These are phyloP conservation scores for Aurelia aurita complex sp. Pacific DNA, from an alignment of 30 jellyfish, hydroid and myxozoan genomes.

Conservation along the genomic window DNA sequence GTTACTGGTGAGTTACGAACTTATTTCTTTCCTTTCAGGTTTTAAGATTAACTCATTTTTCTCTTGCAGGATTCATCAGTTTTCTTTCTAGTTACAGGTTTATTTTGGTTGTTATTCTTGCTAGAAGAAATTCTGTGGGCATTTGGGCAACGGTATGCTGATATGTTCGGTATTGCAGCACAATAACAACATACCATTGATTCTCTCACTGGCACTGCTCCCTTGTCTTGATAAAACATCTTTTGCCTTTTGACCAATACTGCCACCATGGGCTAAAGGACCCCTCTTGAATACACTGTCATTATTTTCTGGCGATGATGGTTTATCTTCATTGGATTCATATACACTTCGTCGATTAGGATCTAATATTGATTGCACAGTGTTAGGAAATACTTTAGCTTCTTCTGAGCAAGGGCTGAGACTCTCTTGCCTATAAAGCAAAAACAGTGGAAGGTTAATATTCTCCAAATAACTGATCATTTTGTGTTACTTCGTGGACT, in stretches of 20 bases:
- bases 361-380: background rate
- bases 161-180: too few relatives aligned
- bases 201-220: conserved; percentile 60
- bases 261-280: conserved; percentile 31
- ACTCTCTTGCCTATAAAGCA: conserved; percentile 38
- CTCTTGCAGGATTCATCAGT: too few relatives aligned
- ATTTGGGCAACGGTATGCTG: too few relatives aligned
- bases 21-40: too few relatives aligned
- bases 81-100: too few relatives aligned
- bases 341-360: background rate
- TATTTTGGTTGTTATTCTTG: too few relatives aligned
- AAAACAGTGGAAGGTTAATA: too few relatives aligned
- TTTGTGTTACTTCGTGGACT: too few relatives aligned
- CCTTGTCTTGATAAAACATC: conserved; percentile 60
- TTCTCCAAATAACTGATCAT: too few relatives aligned
- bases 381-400: background rate
- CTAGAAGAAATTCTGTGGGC: too few relatives aligned
- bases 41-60: too few relatives aligned
- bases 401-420: conserved; percentile 23
- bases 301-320: background rate
- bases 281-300: conserved; percentile 9
- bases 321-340: conserved; percentile 5
- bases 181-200: conserved; percentile 16
- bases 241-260: conserved; percentile 59
- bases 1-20: too few relatives aligned